phyloP scores from a whole-genome alignment of 37 sponge, comb jelly and placozoan species.

The Spongilla lacustris region DNA sequence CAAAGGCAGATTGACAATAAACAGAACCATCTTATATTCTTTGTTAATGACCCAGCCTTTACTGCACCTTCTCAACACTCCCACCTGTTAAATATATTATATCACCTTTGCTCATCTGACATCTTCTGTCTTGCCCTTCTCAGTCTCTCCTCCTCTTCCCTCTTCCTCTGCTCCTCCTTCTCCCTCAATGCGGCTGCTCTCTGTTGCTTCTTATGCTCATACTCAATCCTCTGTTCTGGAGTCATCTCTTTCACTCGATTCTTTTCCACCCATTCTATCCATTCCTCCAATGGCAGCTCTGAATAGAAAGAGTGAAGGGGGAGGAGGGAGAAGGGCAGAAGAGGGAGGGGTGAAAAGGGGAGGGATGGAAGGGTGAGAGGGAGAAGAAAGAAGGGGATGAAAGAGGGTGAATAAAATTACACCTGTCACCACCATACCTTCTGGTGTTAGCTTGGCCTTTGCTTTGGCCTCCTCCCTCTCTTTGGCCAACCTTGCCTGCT shows the following conservation, averaged over 20 bases:
- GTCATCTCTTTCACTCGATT: conserved; percentile 60
- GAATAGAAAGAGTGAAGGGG: not conserved
- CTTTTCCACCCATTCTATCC: conserved; percentile 69
- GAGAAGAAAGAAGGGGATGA: too few relatives aligned
- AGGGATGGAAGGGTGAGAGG: too few relatives aligned
- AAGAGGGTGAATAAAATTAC: too few relatives aligned
- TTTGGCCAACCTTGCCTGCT: conserved; percentile 22
- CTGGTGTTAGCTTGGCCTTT: not conserved
- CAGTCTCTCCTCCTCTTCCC: conserved; percentile 54
- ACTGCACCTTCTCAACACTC: too few relatives aligned
- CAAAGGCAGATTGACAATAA: not conserved
- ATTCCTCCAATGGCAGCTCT: conserved; percentile 74
- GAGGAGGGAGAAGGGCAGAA: too few relatives aligned
- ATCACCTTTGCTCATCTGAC: conserved; percentile 32
- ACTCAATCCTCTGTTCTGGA: conserved; percentile 45
- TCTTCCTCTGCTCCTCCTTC: conserved; percentile 44
- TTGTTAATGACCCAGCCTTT: not conserved
- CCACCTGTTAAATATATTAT: not conserved
- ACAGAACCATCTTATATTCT: not conserved
- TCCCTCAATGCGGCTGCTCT: conserved; percentile 33
- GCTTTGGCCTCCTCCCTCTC: conserved; percentile 19
- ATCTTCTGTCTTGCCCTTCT: conserved; percentile 31
- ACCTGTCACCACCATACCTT: not conserved
- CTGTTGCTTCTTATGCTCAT: conserved; percentile 43
- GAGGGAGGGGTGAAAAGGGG: too few relatives aligned